Evolutionary conservation across 2,888 invertebrate species (phyloP), one percentile per base, ranked within the genome.

Genomic region (Dicyrtomina minuta): DNA sequence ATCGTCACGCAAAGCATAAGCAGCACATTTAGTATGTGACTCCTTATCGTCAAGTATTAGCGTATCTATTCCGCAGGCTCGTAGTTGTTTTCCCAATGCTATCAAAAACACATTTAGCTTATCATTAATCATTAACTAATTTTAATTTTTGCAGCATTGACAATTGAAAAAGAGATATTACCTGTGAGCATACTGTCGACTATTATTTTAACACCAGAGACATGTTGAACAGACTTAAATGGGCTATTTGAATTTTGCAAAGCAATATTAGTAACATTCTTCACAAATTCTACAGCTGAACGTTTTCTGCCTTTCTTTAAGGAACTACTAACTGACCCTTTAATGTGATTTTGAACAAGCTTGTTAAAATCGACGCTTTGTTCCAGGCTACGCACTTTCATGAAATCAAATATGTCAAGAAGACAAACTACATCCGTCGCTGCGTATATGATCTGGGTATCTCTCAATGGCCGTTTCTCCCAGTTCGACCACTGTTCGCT

Each of bases 401-500:
- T 81, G 56, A 86, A 86, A 66, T 88, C 85, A 82, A 91, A 93
- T 44, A 94, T 85, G 83, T 92, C 88, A 76, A 96, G 81, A 69
- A 96, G 84, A 79, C 94, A 93, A 83, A 88, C 89, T 0, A 95
- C 93, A 85, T 96, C 96, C 65, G 93, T 82, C 41, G 94, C 93
- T 71, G 93, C 93, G 84, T 94, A 94, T 53, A 84, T 82, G 70
- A 92, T 86, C 84, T 95, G 94, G 71, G 88, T 88, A 51, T 86
- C 84, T 59, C 93, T 83, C 64, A 95, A 80, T 12, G 94, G 94
- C 75, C 94, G 85, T 77, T 89, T 86, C 79, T 92, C 91, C 94
- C 94, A 95, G 82, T 94, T 92, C 0, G 93, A 93, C 82, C 92
- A 91, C 80, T 93, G 93, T 82, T 94, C 92, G n/a, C 88, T 87